These are phyloP conservation scores for Pandemis cinnamomeana DNA, from an alignment of 2,888 invertebrate species.

Conservation along the genomic window DNA sequence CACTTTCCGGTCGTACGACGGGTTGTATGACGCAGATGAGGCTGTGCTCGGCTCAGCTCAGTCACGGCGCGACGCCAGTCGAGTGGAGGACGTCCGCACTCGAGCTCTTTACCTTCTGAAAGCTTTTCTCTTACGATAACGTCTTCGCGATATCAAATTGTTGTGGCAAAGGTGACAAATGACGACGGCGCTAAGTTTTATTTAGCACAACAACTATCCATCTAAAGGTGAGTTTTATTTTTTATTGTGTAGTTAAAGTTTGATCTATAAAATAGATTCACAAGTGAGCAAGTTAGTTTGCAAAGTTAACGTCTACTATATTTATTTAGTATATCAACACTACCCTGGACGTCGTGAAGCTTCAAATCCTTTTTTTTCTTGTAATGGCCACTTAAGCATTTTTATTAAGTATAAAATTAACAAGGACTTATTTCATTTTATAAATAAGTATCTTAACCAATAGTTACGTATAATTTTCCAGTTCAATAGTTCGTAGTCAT, in stretches of 20 bases:
- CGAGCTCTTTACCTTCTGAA: slow-evolving; percentile 57
- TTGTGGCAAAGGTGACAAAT: slow-evolving; percentile 52
- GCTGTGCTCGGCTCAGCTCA: slow-evolving; percentile 54
- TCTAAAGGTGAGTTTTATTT: slow-evolving; percentile 50
- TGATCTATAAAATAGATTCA: background rate
- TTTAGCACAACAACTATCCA: slow-evolving; percentile 47
- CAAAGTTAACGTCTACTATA: background rate
- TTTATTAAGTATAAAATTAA: no score
- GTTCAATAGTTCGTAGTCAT: no score
- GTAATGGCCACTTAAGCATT: background rate
- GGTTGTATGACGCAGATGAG: slow-evolving; percentile 80
- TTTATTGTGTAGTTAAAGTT: background rate
- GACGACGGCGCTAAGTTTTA: slow-evolving; percentile 60
- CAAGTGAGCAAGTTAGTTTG: background rate
- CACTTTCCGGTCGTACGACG: slow-evolving; percentile 78
- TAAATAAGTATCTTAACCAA: no score
- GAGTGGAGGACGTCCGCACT: slow-evolving; percentile 65
- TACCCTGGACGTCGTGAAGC: background rate
- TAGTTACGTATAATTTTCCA: no score
- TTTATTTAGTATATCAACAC: background rate
- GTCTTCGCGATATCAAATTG: slow-evolving; percentile 54
- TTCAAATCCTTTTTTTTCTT: background rate
- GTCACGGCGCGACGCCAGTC: slow-evolving; percentile 62
- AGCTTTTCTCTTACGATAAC: slow-evolving; percentile 42
- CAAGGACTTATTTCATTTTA: no score